Conservation (phyloP, 2,113 vertebrate species). For the Dromaius novaehollandiae region DNA sequence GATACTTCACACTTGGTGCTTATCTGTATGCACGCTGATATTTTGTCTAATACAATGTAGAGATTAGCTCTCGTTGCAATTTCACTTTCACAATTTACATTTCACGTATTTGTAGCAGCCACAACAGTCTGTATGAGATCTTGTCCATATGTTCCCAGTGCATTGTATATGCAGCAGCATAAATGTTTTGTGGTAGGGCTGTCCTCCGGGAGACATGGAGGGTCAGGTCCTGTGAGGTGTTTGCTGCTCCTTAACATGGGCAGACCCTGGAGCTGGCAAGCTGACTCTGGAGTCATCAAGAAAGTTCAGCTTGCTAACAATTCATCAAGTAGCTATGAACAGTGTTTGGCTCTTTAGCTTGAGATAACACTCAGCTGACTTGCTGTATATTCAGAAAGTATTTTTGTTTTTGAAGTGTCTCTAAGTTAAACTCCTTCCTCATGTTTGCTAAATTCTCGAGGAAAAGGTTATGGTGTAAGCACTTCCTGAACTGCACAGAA, state of each 20-base stretch:
- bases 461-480: neutral
- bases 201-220: rapidly evolving
- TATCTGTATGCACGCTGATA: conserved; percentile 11
- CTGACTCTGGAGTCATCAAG: neutral
- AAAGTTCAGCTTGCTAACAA: neutral
- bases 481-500: neutral
- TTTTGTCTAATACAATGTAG: conserved; percentile 54
- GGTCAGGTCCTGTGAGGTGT: neutral
- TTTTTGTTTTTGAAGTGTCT: conserved; percentile 28
- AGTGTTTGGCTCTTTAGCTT: neutral
- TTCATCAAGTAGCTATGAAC: neutral
- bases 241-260: neutral
- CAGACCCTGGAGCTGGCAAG: neutral
- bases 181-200: neutral
- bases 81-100: conserved; percentile 50
- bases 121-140: conserved; percentile 44
- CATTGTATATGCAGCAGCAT: rapidly evolving
- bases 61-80: conserved; percentile 21
- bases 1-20: conserved; percentile 41
- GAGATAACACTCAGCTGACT: neutral
- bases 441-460: neutral
- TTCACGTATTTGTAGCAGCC: conserved; percentile 29
- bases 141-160: neutral
- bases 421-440: neutral
- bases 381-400: neutral